Percentiles rank a stretch among this genome's conserved stretches.
These are phyloP conservation scores for Acanthurus leucopareius DNA, from an alignment of 2,797 vertebrate genomes.

Conservation along the genomic window DNA sequence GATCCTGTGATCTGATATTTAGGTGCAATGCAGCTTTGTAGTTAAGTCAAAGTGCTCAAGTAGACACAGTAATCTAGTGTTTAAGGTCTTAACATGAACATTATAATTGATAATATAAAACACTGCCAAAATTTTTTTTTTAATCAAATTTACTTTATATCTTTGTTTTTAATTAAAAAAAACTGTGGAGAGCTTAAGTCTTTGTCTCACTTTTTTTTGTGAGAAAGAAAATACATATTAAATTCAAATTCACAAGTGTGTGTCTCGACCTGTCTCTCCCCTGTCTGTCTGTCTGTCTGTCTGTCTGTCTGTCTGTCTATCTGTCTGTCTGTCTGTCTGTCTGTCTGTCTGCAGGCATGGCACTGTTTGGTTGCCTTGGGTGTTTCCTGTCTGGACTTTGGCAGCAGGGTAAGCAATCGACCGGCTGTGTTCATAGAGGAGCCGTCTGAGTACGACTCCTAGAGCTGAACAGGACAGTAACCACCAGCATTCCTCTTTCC, in stretches of 20 bases:
- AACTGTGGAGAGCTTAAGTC: background rate
- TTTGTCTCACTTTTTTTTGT: background rate
- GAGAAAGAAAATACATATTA: background rate
- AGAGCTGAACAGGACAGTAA: constrained; percentile 74
- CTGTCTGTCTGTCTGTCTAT: constrained; percentile 48
- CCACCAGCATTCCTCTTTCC: constrained; percentile 67
- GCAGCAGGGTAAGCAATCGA: constrained; percentile 90
- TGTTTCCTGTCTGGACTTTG: constrained; percentile 88
- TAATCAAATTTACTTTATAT: no score
- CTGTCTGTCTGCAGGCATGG: constrained; percentile 86
- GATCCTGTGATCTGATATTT: background rate
- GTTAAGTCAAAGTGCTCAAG: background rate
- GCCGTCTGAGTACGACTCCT: constrained; percentile 74
- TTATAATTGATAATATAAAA: background rate
- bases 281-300: background rate
- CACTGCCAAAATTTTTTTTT: no score
- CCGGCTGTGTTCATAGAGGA: constrained; percentile 86
- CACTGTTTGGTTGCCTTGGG: constrained; percentile 92
- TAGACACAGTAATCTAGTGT: background rate
- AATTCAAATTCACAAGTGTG: background rate
- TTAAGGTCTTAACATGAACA: background rate
- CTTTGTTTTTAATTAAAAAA: no score
- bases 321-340: background rate
- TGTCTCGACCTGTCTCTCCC: constrained; percentile 17
- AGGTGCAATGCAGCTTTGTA: background rate